phyloP scores from a whole-genome alignment of 2,888 invertebrate genomes.

The Aphodius sticticus region DNA sequence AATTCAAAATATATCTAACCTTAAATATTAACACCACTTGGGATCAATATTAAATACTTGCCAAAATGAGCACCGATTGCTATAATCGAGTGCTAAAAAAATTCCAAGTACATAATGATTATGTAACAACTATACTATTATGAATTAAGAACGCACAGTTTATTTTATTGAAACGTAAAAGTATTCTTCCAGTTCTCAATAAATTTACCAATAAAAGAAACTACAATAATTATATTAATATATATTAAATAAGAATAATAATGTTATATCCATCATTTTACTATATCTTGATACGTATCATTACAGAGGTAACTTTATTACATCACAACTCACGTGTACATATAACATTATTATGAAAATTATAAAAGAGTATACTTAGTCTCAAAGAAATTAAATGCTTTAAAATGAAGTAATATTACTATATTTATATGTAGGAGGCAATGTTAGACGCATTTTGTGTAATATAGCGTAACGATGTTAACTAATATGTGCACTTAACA shows the following conservation, averaged over 20 bases:
- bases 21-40: not conserved
- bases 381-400: not conserved
- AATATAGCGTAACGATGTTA: not conserved
- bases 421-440: not conserved
- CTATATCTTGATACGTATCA: slow-evolving; percentile 4
- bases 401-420: not conserved
- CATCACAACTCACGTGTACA: not conserved
- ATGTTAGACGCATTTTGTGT: not conserved
- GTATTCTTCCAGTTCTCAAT: slow-evolving; percentile 4
- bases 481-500: not conserved
- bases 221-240: not conserved
- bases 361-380: not conserved
- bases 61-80: not conserved
- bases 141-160: not conserved
- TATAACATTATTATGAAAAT: not conserved
- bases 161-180: slow-evolving; percentile 4
- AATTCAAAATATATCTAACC: not conserved
- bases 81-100: not conserved
- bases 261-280: not conserved
- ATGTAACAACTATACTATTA: not conserved
- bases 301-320: not conserved
- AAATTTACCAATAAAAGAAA: not conserved
- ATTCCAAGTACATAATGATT: not conserved
- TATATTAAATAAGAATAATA: not conserved
- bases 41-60: not conserved